Base-by-base conservation (phyloP, 2,113 vertebrate genomes). In the Craseonycteris thonglongyai region DNA sequence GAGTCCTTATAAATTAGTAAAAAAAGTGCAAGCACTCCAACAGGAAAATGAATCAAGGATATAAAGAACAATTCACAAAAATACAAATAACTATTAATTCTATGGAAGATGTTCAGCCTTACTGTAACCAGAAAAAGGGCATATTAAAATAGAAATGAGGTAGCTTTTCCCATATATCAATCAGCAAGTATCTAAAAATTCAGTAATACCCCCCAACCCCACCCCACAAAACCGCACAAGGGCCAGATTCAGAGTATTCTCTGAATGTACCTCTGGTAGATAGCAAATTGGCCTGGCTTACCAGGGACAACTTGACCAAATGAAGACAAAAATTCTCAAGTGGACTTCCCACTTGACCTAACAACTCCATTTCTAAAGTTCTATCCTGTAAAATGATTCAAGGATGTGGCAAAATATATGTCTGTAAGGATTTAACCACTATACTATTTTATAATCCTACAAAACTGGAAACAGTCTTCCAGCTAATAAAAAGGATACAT, bases 391-490 rank as follows among this genome's bases (percentile, higher is more conserved):
- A 90, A 74, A 82, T 11, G 82, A 68, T 63, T 86, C 65, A 95
- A 94, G 42, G 4, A 79, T 28, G 18, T 82, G 11, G 72, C 68
- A 66, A 76, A 89, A 79, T 12, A 51, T 47, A 40, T 47, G 82
- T 30, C 49, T 72, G 30, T 84, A 92, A 94, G 28, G 56, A 88
- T 61, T 85, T 86, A 91, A 68, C 22, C 33, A 85, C 12, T 56
- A 14, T 38, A n/a, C 56, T 87, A 42, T 88, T 90, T 87, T 66
- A 78, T 58, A 93, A 91, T 38, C n/a, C 72, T 76, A 79, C 38
- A 95, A 92, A 54, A 51, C 3, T 65, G 28, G 11, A 51, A 94
- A 91, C 5, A 24, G 49, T 42, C 5, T 69, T 94, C 56, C 87
- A 85, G 38, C 11, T 35, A 92, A 47, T 76, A 47, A 83, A 82